Conservation (phyloP, 2,888 invertebrate species). For the Philaethria dido region DNA sequence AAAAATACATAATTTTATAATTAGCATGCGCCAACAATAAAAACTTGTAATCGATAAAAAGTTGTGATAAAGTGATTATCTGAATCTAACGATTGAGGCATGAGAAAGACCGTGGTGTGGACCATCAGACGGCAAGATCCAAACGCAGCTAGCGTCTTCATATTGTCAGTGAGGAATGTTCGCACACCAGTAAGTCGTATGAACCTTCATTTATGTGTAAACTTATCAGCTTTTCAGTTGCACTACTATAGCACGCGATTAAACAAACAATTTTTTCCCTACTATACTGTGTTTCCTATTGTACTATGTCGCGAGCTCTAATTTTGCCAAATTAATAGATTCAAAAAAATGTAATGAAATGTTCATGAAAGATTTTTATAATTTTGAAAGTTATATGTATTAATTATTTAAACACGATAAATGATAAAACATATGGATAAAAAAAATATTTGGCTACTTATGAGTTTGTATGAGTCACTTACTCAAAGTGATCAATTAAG, state of each 20-base stretch:
- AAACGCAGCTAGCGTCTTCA: conserved; percentile 1
- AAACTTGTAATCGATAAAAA: not conserved
- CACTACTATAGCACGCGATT: conserved; percentile 16
- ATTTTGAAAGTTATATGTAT: not conserved
- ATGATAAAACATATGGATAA: not conserved
- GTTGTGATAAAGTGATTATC: conserved; percentile 32
- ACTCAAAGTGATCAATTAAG: not conserved
- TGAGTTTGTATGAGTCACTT: not conserved
- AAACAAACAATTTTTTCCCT: not conserved
- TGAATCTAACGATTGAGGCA: conserved; percentile 26
- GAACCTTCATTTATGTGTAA: not conserved
- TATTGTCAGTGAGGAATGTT: conserved; percentile 36
- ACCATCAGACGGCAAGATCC: conserved; percentile 8
- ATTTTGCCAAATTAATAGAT: not conserved
- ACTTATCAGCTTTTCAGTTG: not conserved
- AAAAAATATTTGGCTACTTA: not conserved
- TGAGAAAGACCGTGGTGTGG: conserved; percentile 35
- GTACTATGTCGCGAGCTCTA: not conserved
- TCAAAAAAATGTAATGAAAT: too few species aligned
- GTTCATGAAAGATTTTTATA: too few species aligned
- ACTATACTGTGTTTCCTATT: not conserved
- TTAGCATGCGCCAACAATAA: not conserved
- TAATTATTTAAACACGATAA: not conserved
- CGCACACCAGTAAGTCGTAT: conserved; percentile 32
- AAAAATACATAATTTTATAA: conserved; percentile 6